Conservation (phyloP, 2,113 vertebrate species). For the Rhizomys pruinosus region DNA sequence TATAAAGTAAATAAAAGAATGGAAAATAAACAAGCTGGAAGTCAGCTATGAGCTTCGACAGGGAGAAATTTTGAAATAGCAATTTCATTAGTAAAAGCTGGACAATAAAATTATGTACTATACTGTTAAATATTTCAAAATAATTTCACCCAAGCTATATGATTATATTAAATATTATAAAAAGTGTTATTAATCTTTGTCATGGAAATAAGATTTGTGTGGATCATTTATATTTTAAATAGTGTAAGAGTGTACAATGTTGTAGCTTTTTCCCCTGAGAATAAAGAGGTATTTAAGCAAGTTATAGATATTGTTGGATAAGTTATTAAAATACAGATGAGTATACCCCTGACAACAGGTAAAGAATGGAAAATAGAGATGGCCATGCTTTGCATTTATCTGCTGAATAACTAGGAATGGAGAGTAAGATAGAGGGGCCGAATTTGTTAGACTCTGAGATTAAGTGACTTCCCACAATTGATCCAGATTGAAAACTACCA, state of each 20-base stretch:
- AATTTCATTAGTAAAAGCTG: background rate
- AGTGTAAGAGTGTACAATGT: background rate
- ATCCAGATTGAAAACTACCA: background rate
- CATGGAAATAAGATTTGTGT: background rate
- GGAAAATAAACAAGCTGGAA: background rate
- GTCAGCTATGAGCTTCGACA: background rate
- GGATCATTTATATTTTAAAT: background rate
- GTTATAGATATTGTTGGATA: background rate
- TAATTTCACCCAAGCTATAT: background rate
- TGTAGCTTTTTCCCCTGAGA: background rate
- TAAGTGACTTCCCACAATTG: background rate
- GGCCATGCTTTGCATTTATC: background rate
- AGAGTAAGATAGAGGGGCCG: background rate
- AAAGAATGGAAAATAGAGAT: background rate
- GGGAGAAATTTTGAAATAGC: background rate
- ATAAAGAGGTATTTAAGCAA: background rate
- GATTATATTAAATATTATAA: constrained; percentile 40
- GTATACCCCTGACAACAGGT: background rate
- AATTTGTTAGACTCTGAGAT: background rate
- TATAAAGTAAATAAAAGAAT: background rate
- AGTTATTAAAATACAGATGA: background rate
- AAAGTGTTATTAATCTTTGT: background rate
- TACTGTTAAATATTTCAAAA: constrained; percentile 46
- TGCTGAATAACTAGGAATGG: background rate
- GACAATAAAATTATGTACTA: background rate